Base-by-base conservation (phyloP, 2,888 invertebrate genomes). In the Mactromeris polynyma region DNA sequence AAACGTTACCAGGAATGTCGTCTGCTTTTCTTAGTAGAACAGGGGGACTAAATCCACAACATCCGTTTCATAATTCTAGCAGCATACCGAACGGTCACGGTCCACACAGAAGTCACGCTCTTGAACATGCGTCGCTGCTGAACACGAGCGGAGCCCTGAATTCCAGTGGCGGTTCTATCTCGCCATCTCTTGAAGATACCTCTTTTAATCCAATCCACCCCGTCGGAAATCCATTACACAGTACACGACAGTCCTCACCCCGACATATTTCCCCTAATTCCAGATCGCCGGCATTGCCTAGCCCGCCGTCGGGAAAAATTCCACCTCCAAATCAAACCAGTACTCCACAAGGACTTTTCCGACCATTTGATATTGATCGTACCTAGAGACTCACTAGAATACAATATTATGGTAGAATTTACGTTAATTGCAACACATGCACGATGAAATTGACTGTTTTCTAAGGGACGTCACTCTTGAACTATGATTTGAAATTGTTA, bases 311-410 rank as follows among this genome's bases (percentile, higher is more conserved):
- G n/a, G 33, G 81, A 86, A 86, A 38, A 33, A 58, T 46, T 81
- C 86, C 36, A 79, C 82, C 58, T 31, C 85, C 46, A 2, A 73
- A 79, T 42, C 36, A 80, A 33, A 54, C 81, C 21, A 93, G 91
- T 81, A 89, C 93, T 9, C 87, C 94, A 78, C 91, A 92, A 42
- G 93, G 92, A 58, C 87, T 94, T 14, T 94, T 94, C 85, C 85
- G 93, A 73, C 94, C 94, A 17, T 94, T 94, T 85, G 94, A 94
- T 51, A 89, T 91, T 17, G 94, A 94, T 83, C 78, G 94, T 17
- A 81, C 93, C 14, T 94, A 81, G 38, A 4, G 31, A 64, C n/a
- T 64, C 58, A 64, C 9, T 64, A n/a, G n/a, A 21, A 54, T 54
- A 54, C 21, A 21, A 54, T 21, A n/a, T n/a, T 46, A 11, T 46